Evolutionary conservation across 37 sponge, comb jelly and placozoan genomes (phyloP).

Genomic region (Dysidea cf. avara): DNA sequence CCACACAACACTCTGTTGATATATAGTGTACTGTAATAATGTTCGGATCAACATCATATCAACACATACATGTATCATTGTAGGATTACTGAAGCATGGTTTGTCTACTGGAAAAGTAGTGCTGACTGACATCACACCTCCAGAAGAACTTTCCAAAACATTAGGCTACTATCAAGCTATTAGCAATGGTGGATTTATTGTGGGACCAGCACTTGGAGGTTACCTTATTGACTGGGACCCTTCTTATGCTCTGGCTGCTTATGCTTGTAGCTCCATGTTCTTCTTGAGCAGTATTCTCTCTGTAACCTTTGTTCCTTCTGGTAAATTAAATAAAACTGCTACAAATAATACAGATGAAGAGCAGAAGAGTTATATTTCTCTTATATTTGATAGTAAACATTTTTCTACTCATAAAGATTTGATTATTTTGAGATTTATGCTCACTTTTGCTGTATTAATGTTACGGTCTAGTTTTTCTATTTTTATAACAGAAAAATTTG

Average conservation of each 20-base stretch:
- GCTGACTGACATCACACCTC: slow-evolving; percentile 48
- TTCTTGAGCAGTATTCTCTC: not conserved
- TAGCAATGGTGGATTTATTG: slow-evolving; percentile 70
- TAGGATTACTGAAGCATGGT: slow-evolving; percentile 75
- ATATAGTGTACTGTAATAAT: too few relatives aligned
- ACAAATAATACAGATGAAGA: not conserved
- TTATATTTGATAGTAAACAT: too few relatives aligned
- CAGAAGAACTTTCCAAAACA: slow-evolving; percentile 24
- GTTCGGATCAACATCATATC: not conserved
- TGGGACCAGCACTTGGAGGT: slow-evolving; percentile 67
- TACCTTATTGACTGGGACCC: slow-evolving; percentile 64
- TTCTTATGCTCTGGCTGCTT: not conserved
- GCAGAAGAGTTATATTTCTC: too few relatives aligned
- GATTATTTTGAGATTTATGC: slow-evolving; percentile 45
- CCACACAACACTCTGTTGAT: too few relatives aligned
- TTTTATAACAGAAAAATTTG: slow-evolving; percentile 51
- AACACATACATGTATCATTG: not conserved
- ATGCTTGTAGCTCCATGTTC: not conserved
- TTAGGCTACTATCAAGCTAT: slow-evolving; percentile 55
- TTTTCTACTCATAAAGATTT: slow-evolving; percentile 18
- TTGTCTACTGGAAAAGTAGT: slow-evolving; percentile 52
- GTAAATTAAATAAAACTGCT: too few relatives aligned
- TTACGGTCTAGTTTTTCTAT: slow-evolving; percentile 59
- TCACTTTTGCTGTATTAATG: slow-evolving; percentile 47
- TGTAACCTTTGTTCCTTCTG: too few relatives aligned